Percentiles rank a stretch among this genome's conserved stretches.
Conservation (phyloP, 30 jellyfish, hydroid and myxozoan genomes). For the Aurelia sp. region DNA sequence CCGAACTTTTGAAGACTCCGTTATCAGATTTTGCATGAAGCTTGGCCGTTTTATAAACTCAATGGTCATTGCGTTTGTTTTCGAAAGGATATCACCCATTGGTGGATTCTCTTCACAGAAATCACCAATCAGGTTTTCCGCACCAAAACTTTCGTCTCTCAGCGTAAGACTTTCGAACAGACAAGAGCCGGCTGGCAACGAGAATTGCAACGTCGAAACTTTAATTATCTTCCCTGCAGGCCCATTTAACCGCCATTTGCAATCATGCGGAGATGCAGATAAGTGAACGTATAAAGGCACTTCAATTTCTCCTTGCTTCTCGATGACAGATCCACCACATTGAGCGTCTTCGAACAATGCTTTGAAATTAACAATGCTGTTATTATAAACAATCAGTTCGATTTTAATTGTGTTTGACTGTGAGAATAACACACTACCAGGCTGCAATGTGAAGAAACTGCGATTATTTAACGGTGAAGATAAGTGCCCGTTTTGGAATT, state of each 20-base stretch:
- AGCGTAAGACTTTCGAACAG: constrained; percentile 62
- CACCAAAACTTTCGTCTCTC: constrained; percentile 60
- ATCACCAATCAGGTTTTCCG: constrained; percentile 70
- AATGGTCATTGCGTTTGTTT: constrained; percentile 37
- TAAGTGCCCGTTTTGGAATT: background rate
- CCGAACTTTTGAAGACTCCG: constrained; percentile 45
- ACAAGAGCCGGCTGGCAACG: constrained; percentile 88
- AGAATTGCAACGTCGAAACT: constrained; percentile 71
- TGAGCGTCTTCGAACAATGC: constrained; percentile 83
- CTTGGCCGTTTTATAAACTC: constrained; percentile 76
- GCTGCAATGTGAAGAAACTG: constrained; percentile 23
- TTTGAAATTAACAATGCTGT: constrained; percentile 19
- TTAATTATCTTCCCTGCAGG: constrained; percentile 45
- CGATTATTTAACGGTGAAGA: constrained; percentile 40
- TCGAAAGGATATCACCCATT: constrained; percentile 62
- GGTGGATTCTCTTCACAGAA: constrained; percentile 96
- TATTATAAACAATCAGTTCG: constrained; percentile 28
- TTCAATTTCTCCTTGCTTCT: constrained; percentile 55
- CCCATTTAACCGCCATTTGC: constrained; percentile 76
- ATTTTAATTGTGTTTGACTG: constrained; percentile 48
- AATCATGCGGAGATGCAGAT: constrained; percentile 52
- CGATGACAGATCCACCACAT: constrained; percentile 74
- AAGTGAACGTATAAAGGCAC: constrained; percentile 80
- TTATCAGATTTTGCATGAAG: constrained; percentile 9
- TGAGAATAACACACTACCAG: constrained; percentile 82